These are phyloP conservation scores for Pogonocichla stellata DNA, from an alignment of 2,113 vertebrate species.

Conservation along the genomic window DNA sequence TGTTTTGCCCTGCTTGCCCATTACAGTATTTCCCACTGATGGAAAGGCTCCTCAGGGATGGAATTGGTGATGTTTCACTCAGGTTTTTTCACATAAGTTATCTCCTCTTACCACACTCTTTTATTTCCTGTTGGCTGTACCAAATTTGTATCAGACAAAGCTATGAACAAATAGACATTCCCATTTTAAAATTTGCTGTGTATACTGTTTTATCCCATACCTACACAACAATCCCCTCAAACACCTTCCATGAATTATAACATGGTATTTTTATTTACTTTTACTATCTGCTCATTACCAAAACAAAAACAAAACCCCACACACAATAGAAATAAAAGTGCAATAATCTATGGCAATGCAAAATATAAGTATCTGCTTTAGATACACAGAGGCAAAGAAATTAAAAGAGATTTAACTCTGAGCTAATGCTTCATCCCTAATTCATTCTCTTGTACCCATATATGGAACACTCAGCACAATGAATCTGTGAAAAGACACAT, in stretches of 20 bases:
- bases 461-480: not conserved
- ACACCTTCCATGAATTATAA: not conserved
- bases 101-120: not conserved
- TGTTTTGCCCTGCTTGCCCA: not conserved
- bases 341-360: not conserved
- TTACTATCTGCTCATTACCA: not conserved
- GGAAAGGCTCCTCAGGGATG: not conserved
- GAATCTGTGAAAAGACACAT: conserved; percentile 7
- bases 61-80: not conserved
- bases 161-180: not conserved
- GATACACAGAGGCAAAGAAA: conserved; percentile 11
- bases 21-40: not conserved
- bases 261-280: not conserved
- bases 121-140: not conserved
- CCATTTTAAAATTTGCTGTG: not conserved
- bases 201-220: not conserved
- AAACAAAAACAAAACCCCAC: not conserved
- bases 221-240: not conserved
- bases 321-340: not conserved
- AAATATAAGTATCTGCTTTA: not conserved
- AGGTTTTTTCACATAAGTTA: not conserved
- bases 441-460: not conserved
- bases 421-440: not conserved
- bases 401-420: conserved; percentile 41
- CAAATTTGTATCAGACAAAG: not conserved